Base-by-base conservation (phyloP, 2,797 vertebrate genomes). In the Xenopus petersii region DNA sequence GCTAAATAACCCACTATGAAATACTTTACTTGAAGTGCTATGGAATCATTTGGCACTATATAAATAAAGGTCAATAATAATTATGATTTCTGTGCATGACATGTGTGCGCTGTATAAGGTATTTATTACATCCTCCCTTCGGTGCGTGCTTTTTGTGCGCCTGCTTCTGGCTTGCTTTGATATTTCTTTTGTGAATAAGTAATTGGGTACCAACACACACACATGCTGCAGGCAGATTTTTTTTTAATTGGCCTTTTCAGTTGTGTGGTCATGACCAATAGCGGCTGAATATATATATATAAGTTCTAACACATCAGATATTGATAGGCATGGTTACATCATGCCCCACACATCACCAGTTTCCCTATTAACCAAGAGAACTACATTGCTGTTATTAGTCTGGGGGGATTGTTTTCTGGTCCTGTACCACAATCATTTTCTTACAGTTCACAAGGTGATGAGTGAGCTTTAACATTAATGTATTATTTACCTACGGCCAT, bases 401-500 rank as follows among this genome's bases (percentile, higher is more conserved):
- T 68, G 63, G 65, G 76, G 76, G 69, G 60, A 21, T 33, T 70
- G 70, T 74, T 79, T 61, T 61, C 61, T 70, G 61, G 66, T 62
- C 33, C 54, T 60, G 60, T 42, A 74, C 64, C 60, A 51, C 71
- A 69, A 60, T 73, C 48, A 79, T 73, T 74, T 74, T 63, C 71
- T 79, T n/a, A 26, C 66, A 73, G 71, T 70, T 79, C 76, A 73
- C 46, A 66, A 74, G 67, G 76, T 73, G 71, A 69, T 78, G 65
- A 59, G 69, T 79, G 76, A 65, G 64, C 58, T 74, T 65, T 79
- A 74, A 79, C 67, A 73, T 56, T 51, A 54, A 73, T 74, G 71
- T 68, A 1, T 30, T 30, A 30, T 30, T 77, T 73, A 78, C 65
- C 67, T 59, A 49, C 70, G 68, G 70, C 70, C 75, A 73, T 70